These are phyloP conservation scores for Tinea pellionella DNA, from an alignment of 2,888 invertebrate species.

Conservation along the genomic window DNA sequence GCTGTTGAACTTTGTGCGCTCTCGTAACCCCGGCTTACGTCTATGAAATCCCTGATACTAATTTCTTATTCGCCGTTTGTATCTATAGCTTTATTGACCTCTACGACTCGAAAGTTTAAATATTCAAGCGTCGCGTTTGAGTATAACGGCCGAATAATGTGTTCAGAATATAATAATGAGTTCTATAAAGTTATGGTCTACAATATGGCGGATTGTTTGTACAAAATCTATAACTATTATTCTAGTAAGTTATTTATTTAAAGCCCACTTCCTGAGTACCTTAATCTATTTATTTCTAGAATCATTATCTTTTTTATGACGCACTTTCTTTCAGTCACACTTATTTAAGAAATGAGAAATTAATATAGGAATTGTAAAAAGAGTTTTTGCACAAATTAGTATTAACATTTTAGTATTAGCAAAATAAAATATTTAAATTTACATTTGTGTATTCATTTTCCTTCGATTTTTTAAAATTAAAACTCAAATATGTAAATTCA, in stretches of 20 bases:
- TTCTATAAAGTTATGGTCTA: no score
- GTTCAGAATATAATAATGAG: no score
- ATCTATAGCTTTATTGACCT: background rate
- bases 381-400: constrained; percentile 51
- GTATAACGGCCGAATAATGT: no score
- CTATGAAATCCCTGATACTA: constrained; percentile 59
- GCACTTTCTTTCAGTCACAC: background rate
- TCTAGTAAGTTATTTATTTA: constrained; percentile 10
- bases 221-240: constrained; percentile 6
- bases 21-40: constrained; percentile 87
- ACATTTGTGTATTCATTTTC: constrained; percentile 13
- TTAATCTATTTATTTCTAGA: constrained; percentile 8
- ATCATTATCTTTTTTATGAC: background rate
- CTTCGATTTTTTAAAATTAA: background rate
- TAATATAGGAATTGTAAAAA: constrained; percentile 48
- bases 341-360: constrained; percentile 21
- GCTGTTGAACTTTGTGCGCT: constrained; percentile 88
- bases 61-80: background rate
- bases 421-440: constrained; percentile 33
- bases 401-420: constrained; percentile 50
- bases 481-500: no score
- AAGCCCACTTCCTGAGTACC: background rate
- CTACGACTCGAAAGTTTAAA: no score
- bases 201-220: constrained; percentile 1
- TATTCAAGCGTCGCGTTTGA: no score